Base-by-base conservation (phyloP, 2,113 vertebrate species). In the Oxygymnocypris stewartii region DNA sequence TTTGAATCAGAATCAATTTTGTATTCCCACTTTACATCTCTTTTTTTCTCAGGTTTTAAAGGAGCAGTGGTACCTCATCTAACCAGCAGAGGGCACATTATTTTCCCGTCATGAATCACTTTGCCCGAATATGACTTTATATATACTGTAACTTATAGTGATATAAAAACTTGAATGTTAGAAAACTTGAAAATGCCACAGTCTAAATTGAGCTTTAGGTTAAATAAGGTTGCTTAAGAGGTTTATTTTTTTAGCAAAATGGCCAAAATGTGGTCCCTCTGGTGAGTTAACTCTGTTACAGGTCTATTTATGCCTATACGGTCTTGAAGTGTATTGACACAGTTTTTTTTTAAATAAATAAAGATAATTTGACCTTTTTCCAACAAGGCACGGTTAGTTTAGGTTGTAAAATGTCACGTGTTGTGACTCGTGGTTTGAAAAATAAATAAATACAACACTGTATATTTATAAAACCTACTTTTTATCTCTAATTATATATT, bases 71-170 rank as follows among this genome's bases (percentile, higher is more conserved):
- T 25, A 16, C 0, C 42, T 28, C 6, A 4, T 25, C 3, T 44
- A 9, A 76, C 74, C 74, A 76, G 42, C 40, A 76, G 74, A 28
- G 42, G n/a, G n/a, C 42, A 47, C 12, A 49, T 76, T 61, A 79
- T 79, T 57, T 42, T 25, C 35, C 23, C 3, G 2, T 25, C 20
- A 25, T 54, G 14, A 57, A 18, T 79, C 4, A 13, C 28, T 54
- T 57, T 37, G 28, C 28, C 28, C 11, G 18, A 37, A 16, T 47
- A 54, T 78, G 47, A 78, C 28, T 12, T 16, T 10, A 54, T 18
- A 35, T 35, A 8, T 35, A 69, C 31, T 35, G 16, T 23, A 71
- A 37, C 31, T 37, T 71, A 7, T 57, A n/a, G 51, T 57, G 51
- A 59, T 40, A 40, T 1, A 37, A 12, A 13, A 61, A 40, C 51